Evolutionary conservation across 1,140 invertebrate species (phyloP).

Genomic region (Brachionus manjavacas): DNA sequence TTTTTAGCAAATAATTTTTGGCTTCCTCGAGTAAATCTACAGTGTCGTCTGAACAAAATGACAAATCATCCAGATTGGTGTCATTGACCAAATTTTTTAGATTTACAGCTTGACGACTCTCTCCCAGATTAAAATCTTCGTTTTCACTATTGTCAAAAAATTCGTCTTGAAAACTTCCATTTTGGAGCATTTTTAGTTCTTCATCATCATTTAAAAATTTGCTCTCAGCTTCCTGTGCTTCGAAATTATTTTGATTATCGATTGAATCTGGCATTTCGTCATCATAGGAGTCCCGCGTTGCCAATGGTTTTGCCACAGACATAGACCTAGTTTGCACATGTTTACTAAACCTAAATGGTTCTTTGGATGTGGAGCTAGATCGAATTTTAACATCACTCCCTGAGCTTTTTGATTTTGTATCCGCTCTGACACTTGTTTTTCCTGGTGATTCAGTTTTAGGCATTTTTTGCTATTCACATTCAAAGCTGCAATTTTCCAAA

Average conservation of each 20-base stretch:
- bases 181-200: background rate
- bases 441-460: background rate
- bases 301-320: slow-evolving; percentile 4
- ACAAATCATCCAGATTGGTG: background rate
- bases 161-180: background rate
- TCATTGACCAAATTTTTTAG: slow-evolving; percentile 17
- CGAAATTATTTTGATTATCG: background rate
- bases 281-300: background rate
- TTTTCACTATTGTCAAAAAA: slow-evolving; percentile 7
- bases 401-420: background rate
- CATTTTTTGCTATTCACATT: background rate
- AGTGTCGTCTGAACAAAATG: slow-evolving; percentile 27
- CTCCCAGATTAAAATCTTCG: background rate
- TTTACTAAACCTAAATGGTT: slow-evolving; percentile 30
- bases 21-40: slow-evolving; percentile 3
- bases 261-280: background rate
- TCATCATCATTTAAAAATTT: background rate
- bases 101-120: background rate
- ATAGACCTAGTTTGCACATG: background rate
- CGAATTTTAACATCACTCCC: background rate
- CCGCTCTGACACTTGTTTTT: background rate
- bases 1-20: background rate
- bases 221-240: background rate
- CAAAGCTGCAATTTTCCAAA: background rate
- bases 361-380: slow-evolving; percentile 1